phyloP scores from a whole-genome alignment of 1,140 invertebrate species.

The Anastrepha obliqua region DNA sequence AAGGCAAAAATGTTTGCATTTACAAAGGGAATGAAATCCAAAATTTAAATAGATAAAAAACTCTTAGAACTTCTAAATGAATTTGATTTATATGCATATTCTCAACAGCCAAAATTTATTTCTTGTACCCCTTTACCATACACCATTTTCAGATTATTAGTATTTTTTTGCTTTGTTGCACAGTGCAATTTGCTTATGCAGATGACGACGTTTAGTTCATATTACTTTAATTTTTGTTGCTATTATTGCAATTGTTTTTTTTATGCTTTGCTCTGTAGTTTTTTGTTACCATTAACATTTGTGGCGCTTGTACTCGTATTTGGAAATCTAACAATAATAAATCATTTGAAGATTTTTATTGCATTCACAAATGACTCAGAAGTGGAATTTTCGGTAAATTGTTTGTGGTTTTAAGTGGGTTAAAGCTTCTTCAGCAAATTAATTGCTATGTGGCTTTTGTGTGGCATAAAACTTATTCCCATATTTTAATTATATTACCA shows the following conservation, averaged over 20 bases:
- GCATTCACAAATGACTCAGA: conserved; percentile 5
- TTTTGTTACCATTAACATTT: not conserved
- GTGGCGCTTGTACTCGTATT: not conserved
- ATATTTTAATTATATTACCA: not conserved
- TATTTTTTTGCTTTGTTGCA: too few relatives aligned
- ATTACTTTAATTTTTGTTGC: not conserved
- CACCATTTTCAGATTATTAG: too few relatives aligned
- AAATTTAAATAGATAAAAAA: too few relatives aligned
- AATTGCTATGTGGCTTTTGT: not conserved
- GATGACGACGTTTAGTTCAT: not conserved
- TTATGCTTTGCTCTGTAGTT: not conserved
- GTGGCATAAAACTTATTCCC: not conserved
- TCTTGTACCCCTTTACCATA: too few relatives aligned
- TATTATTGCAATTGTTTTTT: not conserved
- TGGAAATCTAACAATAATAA: conserved; percentile 17
- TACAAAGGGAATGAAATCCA: too few relatives aligned
- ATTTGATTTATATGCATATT: too few relatives aligned
- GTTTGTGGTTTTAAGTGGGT: conserved; percentile 1
- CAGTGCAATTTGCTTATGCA: too few relatives aligned
- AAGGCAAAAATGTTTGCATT: too few relatives aligned
- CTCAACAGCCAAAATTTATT: too few relatives aligned
- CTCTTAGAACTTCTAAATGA: too few relatives aligned
- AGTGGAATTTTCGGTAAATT: not conserved
- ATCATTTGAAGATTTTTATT: conserved; percentile 2
- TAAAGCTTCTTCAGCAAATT: conserved; percentile 2